Percentiles rank a stretch among this genome's conserved stretches.
Conservation (phyloP, 2,888 invertebrate species). For the Mimachlamys varia region DNA sequence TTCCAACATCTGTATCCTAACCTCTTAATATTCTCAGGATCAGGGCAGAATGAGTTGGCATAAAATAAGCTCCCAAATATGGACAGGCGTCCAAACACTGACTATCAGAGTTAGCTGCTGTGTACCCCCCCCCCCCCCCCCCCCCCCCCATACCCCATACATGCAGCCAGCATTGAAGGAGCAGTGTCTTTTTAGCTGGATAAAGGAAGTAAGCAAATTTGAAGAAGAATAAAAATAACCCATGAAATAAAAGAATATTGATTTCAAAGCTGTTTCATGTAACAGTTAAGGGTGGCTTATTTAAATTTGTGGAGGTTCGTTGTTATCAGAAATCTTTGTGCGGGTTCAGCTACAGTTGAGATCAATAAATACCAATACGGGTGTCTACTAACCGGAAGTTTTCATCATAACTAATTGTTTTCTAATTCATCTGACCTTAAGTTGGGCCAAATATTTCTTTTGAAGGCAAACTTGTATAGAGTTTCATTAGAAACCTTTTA, state of each 20-base stretch:
- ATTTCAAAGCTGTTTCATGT: background rate
- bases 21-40: background rate
- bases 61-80: background rate
- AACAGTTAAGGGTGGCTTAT: background rate
- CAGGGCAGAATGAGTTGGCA: too few species aligned
- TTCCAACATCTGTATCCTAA: background rate
- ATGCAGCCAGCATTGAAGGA: background rate
- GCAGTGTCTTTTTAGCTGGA: background rate
- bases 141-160: too few species aligned
- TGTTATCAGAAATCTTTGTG: background rate
- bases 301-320: background rate
- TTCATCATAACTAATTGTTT: background rate
- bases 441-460: background rate
- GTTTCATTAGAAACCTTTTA: background rate
- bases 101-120: background rate
- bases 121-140: too few species aligned
- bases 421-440: background rate
- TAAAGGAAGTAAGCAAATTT: background rate
- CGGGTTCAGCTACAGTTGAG: background rate
- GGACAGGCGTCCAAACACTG: background rate
- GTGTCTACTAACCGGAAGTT: constrained; percentile 1
- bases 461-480: background rate
- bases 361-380: background rate
- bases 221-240: background rate
- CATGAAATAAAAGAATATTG: background rate